phyloP scores from a whole-genome alignment of 2,888 invertebrate species.

The Crocallis elinguaria region DNA sequence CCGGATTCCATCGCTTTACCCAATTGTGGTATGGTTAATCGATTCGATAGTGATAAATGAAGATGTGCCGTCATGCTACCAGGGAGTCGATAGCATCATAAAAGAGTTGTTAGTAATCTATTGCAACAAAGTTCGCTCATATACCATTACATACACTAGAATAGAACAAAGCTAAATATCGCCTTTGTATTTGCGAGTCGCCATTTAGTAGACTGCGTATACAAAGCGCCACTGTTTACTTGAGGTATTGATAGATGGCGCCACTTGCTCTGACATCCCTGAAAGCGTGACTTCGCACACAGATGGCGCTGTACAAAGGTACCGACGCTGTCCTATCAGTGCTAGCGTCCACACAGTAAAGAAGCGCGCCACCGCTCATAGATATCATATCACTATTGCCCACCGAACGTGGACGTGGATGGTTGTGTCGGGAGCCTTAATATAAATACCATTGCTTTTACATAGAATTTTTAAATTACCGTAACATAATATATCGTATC shows the following conservation, averaged over 20 bases:
- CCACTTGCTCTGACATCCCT: neutral
- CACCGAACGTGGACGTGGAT: too few relatives aligned
- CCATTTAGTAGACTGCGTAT: too few relatives aligned
- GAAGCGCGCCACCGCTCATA: neutral
- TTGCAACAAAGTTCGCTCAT: too few relatives aligned
- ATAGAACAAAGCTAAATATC: too few relatives aligned
- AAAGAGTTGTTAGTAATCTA: too few relatives aligned
- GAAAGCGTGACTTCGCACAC: constrained; percentile 6
- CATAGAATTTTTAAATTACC: constrained; percentile 4
- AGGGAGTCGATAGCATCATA: neutral
- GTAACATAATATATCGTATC: constrained; percentile 13
- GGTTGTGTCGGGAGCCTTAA: too few relatives aligned
- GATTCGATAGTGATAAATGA: constrained; percentile 11
- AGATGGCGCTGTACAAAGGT: constrained; percentile 29
- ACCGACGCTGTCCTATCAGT: constrained; percentile 49
- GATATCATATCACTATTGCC: too few relatives aligned
- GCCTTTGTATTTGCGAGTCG: too few relatives aligned
- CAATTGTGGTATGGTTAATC: constrained; percentile 31
- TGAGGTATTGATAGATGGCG: neutral
- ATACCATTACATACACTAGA: too few relatives aligned
- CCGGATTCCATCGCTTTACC: constrained; percentile 35
- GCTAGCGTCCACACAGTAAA: constrained; percentile 41
- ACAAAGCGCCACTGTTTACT: too few relatives aligned
- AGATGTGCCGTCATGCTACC: constrained; percentile 6
- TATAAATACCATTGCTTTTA: too few relatives aligned